Percentiles rank a stretch among this genome's conserved stretches.
Conservation (phyloP, 30 jellyfish, hydroid and myxozoan species). For the Sanderia malayensis region DNA sequence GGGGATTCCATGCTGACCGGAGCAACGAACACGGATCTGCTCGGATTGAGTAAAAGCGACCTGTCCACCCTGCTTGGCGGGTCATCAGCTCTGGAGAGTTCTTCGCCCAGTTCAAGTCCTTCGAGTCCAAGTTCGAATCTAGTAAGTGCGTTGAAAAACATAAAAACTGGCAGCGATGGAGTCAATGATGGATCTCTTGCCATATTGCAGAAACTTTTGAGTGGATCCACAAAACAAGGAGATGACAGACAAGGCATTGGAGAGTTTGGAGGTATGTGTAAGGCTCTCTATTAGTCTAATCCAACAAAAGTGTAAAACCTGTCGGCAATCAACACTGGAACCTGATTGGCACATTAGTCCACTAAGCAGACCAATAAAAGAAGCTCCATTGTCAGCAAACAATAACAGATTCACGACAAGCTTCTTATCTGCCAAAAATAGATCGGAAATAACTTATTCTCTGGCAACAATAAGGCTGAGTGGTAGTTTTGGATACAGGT, state of each 20-base stretch:
- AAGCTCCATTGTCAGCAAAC: too few relatives aligned
- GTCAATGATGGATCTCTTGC: conserved; percentile 48
- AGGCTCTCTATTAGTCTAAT: neutral
- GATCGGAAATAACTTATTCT: too few relatives aligned
- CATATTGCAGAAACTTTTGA: conserved; percentile 39
- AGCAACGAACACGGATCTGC: conserved; percentile 51
- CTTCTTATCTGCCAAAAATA: too few relatives aligned
- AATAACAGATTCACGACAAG: too few relatives aligned
- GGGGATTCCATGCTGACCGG: conserved; percentile 53
- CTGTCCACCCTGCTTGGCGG: conserved; percentile 51
- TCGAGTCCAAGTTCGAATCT: too few relatives aligned
- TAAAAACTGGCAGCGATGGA: conserved; percentile 23
- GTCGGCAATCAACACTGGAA: too few relatives aligned
- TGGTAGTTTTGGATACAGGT: too few relatives aligned
- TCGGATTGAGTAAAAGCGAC: conserved; percentile 65
- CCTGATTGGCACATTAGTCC: too few relatives aligned
- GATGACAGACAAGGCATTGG: conserved; percentile 89
- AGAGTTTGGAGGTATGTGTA: conserved; percentile 53
- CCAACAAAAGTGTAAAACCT: neutral
- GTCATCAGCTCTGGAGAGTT: conserved; percentile 19
- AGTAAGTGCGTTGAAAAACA: conserved; percentile 30
- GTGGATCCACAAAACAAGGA: conserved; percentile 54
- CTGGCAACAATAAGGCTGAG: too few relatives aligned
- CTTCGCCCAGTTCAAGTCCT: conserved; percentile 12
- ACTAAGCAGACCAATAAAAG: too few relatives aligned